Evolutionary conservation across 2,888 invertebrate genomes (phyloP), one percentile per base, ranked within the genome.

Genomic region (Chymomyza amoena): DNA sequence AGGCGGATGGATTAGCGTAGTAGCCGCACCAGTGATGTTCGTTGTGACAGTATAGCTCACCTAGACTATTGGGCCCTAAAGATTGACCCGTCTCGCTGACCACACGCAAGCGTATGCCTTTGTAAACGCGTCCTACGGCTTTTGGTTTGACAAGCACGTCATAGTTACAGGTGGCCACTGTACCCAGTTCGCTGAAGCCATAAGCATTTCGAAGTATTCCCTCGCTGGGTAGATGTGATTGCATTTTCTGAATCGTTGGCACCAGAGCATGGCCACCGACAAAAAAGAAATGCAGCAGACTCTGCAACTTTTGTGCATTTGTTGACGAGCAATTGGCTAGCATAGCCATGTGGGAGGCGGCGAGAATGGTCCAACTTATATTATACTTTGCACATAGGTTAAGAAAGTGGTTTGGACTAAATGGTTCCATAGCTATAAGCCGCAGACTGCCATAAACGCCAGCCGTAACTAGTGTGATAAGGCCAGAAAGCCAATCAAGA

Each of bases 1-100:
- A 88, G 62, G 89, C 90, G 25, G 81, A 83, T 4, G 85, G 84
- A 70, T 91, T 90, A 56, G 86, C 87, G 61, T 90, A 90, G 66
- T 92, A 92, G n/a, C 92, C 92, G 20, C 86, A 81, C 89, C 91
- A 90, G 13, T 13, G 2, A 13, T 75, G 75, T 3, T 69, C 72
- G 10, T 69, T 75, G 60, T 83, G 74, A 1, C 81, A 68, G 7
- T 74, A 80, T 39, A 91, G 78, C 67, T 91, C 91, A 0, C 91
- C 91, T 2, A 67, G 4, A 32, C 87, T 73, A 20, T 81, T 79
- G 3, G 82, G 75, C 2, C 85, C 88, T 67, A 90, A 68, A n/a
- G 73, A 61, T 1, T 77, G 36, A 0, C 84, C 87, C 4, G 80
- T 61, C 0, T 83, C 82, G 61, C 81, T 72, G 0, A 90, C 67